Evolutionary conservation across 2,888 invertebrate genomes (phyloP), one percentile per base, ranked within the genome.

Genomic region (Neoitamus cyanurus): DNA sequence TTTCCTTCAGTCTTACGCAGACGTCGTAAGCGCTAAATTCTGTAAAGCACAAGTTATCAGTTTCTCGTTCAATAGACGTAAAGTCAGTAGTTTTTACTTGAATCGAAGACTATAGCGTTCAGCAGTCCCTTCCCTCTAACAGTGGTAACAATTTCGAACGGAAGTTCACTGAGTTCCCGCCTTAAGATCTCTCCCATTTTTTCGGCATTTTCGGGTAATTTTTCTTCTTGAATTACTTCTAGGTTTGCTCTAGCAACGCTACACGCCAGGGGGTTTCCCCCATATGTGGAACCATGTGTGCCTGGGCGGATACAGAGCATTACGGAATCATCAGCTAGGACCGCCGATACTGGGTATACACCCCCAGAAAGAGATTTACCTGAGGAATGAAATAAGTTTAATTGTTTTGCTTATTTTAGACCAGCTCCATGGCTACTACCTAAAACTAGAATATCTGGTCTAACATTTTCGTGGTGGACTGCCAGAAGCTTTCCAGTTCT

Each of bases 251-350:
- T 94, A 6, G 98, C 98, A 0, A 99, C 95, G 84, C 94, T 95
- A 88, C 97, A 96, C 0, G 96, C 98, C 34, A 99, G 91, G 0
- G 99, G 98, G 92, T 98, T 99, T 0, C 99, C 99, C 13, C 98
- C 98, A 89, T 97, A 99, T 0, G 99, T 99, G 0, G 98, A 98
- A 0, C 98, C 98, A 90, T 99, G 99, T 87, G 98, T 96, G 1
- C 98, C 98, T 0, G 98, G 98, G 88, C 94, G 94, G 87, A 99
- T 96, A 87, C 94, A 94, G 84, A 96, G 91, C 98, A 99, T 99
- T 11, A 99, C 93, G 0, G 93, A 92, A 89, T 97, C 95, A 90
- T 97, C 94, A 7, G 97, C 95, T 68, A 99, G 91, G 0, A 98
- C 96, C 0, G 97, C 98, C 0, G 98, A 97, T 86, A 97, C 97